Conservation (phyloP, 2,113 vertebrate species). For the Thalassoma bifasciatum region DNA sequence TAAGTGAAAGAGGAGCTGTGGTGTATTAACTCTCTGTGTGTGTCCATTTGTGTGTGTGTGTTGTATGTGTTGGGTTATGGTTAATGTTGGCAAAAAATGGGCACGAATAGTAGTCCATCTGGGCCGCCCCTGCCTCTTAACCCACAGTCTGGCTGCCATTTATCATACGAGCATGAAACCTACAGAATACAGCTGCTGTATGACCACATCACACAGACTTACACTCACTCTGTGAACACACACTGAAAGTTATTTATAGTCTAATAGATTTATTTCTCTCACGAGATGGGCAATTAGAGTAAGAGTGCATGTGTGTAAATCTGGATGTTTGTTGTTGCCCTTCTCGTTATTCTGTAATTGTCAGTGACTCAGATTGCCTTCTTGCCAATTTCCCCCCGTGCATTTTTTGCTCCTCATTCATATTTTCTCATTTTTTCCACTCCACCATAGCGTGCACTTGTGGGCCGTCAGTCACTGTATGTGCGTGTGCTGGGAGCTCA, state of each 20-base stretch:
- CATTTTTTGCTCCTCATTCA: constrained; percentile 56
- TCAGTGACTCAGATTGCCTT: constrained; percentile 43
- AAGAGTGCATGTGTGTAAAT: constrained; percentile 46
- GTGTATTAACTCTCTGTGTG: background rate
- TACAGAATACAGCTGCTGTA: constrained; percentile 65
- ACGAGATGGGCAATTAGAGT: constrained; percentile 64
- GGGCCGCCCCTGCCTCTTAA: constrained; percentile 64
- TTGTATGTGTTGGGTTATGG: constrained; percentile 10
- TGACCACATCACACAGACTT: constrained; percentile 72
- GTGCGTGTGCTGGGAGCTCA: constrained; percentile 49
- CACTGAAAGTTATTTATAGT: constrained; percentile 75
- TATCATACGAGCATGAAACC: constrained; percentile 65
- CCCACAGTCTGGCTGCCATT: constrained; percentile 69
- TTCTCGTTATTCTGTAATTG: constrained; percentile 19
- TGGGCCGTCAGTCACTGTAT: constrained; percentile 36
- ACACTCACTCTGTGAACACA: constrained; percentile 68
- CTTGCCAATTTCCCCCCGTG: constrained; percentile 26
- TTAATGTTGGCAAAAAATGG: constrained; percentile 40
- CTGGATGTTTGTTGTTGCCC: constrained; percentile 10
- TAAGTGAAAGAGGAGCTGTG: constrained; percentile 12
- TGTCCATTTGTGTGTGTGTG: background rate
- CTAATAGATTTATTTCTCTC: constrained; percentile 66
- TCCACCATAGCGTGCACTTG: constrained; percentile 27
- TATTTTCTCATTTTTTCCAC: constrained; percentile 43
- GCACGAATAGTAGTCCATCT: constrained; percentile 69